Conservation (phyloP, 2,797 vertebrate species). For the Gymnocypris eckloni region DNA sequence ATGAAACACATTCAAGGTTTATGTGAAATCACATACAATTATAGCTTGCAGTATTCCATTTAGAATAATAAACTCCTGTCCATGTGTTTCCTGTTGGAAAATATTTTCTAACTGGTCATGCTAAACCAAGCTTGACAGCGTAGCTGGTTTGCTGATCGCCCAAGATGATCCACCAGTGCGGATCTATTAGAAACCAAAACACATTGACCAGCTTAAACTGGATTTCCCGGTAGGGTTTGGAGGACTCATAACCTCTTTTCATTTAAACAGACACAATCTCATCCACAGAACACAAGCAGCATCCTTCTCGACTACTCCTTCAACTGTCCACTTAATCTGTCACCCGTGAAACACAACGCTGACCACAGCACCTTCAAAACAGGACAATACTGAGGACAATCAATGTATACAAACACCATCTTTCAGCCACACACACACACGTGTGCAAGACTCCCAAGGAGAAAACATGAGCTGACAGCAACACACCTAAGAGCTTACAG, state of each 20-base stretch:
- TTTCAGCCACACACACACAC: not conserved
- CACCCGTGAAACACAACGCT: constrained; percentile 20
- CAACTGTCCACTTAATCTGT: not conserved
- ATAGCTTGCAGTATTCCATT: not conserved
- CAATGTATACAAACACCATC: constrained; percentile 29
- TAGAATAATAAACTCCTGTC: not conserved
- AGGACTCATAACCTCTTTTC: constrained; percentile 14
- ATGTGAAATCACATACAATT: not conserved
- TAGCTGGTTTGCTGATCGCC: not conserved
- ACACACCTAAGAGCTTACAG: constrained; percentile 49
- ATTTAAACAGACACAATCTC: constrained; percentile 8
- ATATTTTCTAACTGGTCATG: not conserved
- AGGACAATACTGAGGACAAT: constrained; percentile 38
- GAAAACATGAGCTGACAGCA: constrained; percentile 41
- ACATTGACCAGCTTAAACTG: not conserved
- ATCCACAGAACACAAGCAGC: constrained; percentile 3
- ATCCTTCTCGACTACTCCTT: not conserved
- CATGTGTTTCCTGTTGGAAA: not conserved
- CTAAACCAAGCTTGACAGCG: not conserved
- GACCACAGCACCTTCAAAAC: constrained; percentile 35
- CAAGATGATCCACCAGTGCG: not conserved
- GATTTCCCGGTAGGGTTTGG: constrained; percentile 5
- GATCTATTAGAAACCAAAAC: not conserved
- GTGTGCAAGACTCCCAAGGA: constrained; percentile 13
- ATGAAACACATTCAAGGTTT: not conserved